phyloP scores from a whole-genome alignment of 2,888 invertebrate species.

The Lepas anatifera region DNA sequence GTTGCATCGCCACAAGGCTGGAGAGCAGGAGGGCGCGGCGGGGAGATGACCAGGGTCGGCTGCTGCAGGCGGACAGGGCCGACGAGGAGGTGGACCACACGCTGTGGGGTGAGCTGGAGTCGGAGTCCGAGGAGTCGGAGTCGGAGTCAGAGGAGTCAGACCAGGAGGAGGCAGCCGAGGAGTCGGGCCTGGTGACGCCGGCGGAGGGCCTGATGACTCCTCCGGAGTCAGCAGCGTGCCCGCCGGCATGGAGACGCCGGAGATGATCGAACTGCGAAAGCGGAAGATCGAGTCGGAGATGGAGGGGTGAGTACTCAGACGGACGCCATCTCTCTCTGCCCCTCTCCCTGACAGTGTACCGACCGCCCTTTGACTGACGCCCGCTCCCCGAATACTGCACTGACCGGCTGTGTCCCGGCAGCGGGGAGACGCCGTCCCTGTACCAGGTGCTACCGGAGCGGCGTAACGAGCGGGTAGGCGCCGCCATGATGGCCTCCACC shows the following conservation, averaged over 20 bases:
- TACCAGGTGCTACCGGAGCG: slow-evolving; percentile 95
- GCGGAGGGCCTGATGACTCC: slow-evolving; percentile 86
- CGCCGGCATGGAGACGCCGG: slow-evolving; percentile 94
- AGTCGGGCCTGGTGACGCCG: slow-evolving; percentile 79
- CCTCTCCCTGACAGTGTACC: background rate
- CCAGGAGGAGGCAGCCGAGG: slow-evolving; percentile 48
- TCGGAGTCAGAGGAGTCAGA: slow-evolving; percentile 51
- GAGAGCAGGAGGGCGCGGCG: no score
- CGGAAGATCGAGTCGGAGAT: slow-evolving; percentile 90
- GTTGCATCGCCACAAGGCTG: no score
- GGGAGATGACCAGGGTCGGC: no score
- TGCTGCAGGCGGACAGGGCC: slow-evolving; percentile 30
- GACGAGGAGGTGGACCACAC: slow-evolving; percentile 86
- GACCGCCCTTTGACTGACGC: background rate
- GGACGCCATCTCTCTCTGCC: no score
- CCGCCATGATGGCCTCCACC: slow-evolving; percentile 94
- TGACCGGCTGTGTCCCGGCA: slow-evolving; percentile 31
- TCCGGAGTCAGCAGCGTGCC: slow-evolving; percentile 72
- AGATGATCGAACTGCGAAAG: slow-evolving; percentile 94
- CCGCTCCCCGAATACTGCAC: background rate
- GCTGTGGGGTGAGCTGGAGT: slow-evolving; percentile 94
- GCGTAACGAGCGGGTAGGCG: slow-evolving; percentile 71
- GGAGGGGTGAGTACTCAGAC: slow-evolving; percentile 80
- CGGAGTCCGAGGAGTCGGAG: slow-evolving; percentile 65
- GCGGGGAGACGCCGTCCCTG: slow-evolving; percentile 73